A percentile compares a stretch with the other conserved stretches of the same genome.
phyloP scores from a whole-genome alignment of 2,113 vertebrate genomes.

The Perccottus glenii region DNA sequence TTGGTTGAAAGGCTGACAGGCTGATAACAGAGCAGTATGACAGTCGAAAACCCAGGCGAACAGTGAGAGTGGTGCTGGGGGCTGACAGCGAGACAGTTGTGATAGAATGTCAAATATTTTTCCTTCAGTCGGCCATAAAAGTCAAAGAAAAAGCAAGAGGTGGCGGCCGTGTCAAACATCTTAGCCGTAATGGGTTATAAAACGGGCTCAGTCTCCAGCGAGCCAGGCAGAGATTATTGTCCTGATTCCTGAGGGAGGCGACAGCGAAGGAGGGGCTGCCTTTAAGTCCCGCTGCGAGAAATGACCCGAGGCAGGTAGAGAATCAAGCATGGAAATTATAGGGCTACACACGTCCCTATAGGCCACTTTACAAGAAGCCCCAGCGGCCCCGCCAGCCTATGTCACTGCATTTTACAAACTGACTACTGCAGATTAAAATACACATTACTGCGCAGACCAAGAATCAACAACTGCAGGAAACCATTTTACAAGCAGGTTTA shows the following conservation, averaged over 20 bases:
- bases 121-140: conserved; percentile 49
- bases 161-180: conserved; percentile 31
- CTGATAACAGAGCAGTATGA: conserved; percentile 23
- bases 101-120: conserved; percentile 50
- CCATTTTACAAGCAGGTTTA: no score
- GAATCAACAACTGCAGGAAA: no score
- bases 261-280: conserved; percentile 31
- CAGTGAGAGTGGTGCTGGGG: conserved; percentile 14
- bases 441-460: no score
- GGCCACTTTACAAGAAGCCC: conserved; percentile 33
- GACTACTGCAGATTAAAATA: neutral
- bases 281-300: conserved; percentile 53
- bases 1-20: conserved; percentile 18
- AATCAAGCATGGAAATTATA: conserved; percentile 60
- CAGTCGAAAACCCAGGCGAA: neutral
- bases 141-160: conserved; percentile 23
- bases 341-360: conserved; percentile 22
- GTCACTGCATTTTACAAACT: neutral
- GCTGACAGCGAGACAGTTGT: conserved; percentile 9
- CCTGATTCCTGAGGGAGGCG: conserved; percentile 34
- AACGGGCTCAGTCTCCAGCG: conserved; percentile 25
- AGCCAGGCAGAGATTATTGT: conserved; percentile 35
- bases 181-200: conserved; percentile 55
- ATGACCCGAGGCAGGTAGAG: conserved; percentile 59
- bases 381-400: conserved; percentile 5